These are phyloP conservation scores for Siderastrea siderea DNA, from an alignment of 92 coral and sea anemone genomes.

Conservation along the genomic window DNA sequence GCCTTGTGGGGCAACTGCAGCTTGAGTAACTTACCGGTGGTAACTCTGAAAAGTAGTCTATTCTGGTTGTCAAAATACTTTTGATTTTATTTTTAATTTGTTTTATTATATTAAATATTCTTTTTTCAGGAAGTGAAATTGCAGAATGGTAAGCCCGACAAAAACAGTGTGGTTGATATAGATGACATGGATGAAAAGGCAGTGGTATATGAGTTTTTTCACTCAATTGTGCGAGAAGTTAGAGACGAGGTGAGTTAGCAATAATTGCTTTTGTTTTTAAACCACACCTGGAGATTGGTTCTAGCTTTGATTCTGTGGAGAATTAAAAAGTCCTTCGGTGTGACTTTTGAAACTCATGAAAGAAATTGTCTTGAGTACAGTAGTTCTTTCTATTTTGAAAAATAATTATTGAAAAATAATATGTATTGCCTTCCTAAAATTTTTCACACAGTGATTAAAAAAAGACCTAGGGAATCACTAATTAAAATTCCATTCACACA, in stretches of 20 bases:
- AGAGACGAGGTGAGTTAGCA: constrained; percentile 87
- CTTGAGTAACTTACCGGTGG: too few species aligned
- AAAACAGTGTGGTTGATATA: constrained; percentile 21
- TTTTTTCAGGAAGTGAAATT: constrained; percentile 65
- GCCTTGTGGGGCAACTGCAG: too few species aligned
- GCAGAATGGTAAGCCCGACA: constrained; percentile 17
- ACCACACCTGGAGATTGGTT: not conserved
- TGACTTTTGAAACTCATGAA: too few species aligned
- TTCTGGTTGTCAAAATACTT: not conserved
- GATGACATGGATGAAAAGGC: constrained; percentile 76
- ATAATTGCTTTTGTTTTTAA: not conserved
- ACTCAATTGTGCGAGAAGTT: constrained; percentile 91
- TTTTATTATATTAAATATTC: not conserved
- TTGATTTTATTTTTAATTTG: not conserved
- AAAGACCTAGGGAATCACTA: too few species aligned
- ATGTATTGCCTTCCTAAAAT: not conserved
- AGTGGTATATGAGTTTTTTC: constrained; percentile 86
- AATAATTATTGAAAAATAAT: not conserved
- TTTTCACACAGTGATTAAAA: too few species aligned
- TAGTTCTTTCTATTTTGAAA: not conserved
- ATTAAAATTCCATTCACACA: too few species aligned
- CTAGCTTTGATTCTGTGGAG: too few species aligned
- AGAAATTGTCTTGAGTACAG: too few species aligned
- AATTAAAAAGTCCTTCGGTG: too few species aligned
- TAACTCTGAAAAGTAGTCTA: too few species aligned